Conservation (phyloP, 2,888 invertebrate species). For the Leptothorax acervorum region DNA sequence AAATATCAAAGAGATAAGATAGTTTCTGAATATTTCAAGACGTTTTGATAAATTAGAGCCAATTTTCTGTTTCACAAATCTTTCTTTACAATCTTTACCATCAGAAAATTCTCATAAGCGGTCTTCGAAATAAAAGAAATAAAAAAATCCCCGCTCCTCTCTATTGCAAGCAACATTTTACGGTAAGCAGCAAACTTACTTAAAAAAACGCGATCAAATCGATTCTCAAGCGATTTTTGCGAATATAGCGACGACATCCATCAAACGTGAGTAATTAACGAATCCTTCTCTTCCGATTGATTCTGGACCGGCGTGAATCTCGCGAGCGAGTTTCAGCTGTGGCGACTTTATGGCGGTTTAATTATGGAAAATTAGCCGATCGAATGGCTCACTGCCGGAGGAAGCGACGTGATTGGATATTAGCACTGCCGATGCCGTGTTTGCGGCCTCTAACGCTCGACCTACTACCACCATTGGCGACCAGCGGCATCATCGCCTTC, state of each 20-base stretch:
- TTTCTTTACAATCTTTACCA: neutral
- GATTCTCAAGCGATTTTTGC: neutral
- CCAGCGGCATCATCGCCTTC: slow-evolving; percentile 61
- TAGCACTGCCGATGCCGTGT: slow-evolving; percentile 72
- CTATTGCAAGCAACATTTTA: neutral
- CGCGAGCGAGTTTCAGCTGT: slow-evolving; percentile 40
- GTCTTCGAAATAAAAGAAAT: neutral
- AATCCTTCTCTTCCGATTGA: slow-evolving; percentile 41
- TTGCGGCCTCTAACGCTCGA: slow-evolving; percentile 64
- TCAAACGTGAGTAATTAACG: slow-evolving; percentile 29
- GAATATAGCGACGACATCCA: neutral
- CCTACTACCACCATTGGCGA: slow-evolving; percentile 49
- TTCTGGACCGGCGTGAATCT: slow-evolving; percentile 25
- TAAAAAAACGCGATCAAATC: neutral
- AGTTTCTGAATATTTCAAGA: neutral
- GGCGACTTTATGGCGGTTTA: slow-evolving; percentile 76
- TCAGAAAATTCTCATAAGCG: neutral
- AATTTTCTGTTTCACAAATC: neutral
- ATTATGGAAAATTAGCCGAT: slow-evolving; percentile 79
- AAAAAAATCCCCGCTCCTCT: neutral
- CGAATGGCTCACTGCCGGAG: slow-evolving; percentile 75
- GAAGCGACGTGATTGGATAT: slow-evolving; percentile 80
- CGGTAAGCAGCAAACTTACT: too few species aligned
- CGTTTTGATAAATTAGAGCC: neutral
- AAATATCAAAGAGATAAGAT: neutral